Evolutionary conservation across 2,113 vertebrate genomes (phyloP), one percentile per base, ranked within the genome.

Genomic region (Myotis brandtii): DNA sequence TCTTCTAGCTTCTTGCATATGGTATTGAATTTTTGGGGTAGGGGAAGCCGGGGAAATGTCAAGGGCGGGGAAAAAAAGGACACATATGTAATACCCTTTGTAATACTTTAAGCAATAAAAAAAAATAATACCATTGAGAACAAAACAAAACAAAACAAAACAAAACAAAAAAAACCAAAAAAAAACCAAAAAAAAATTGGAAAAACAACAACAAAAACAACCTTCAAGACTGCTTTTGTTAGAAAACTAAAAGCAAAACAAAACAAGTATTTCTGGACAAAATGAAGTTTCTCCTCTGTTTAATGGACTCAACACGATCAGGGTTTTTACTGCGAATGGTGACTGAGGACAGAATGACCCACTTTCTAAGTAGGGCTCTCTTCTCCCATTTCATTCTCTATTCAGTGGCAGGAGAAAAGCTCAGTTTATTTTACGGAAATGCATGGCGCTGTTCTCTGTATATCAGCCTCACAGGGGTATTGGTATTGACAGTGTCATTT

Each of bases 241-340:
- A 87, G 86, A 43, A 94, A 94, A 84, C 66, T 21, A 10, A 46
- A 64, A 79, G 64, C n/a, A 73, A 80, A 67, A n/a, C 52, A 82
- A 48, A 95, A 69, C 40, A 93, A 82, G 50, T 70, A 20, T 34
- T 69, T 30, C 40, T 18, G 34, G 67, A 93, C 23, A 81, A 85
- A 94, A 95, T 80, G 16, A 93, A 95, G 85, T 80, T 86, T 92
- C 30, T 87, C 46, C 6, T 95, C 54, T 80, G 9, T 86, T 75
- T 77, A 88, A 83, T 70, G 32, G 40, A 86, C 80, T 77, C 10
- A 76, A 27, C 9, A 92, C 85, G n/a, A 80, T 54, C 21, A 40
- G 48, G 14, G 2, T 20, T 77, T 89, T 72, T 54, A 64, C 11
- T 48, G 34, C 30, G 1, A 11, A 1, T 11, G 32, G 59, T 37